Conservation (phyloP, 2,113 vertebrate species). For the Oreocharis arfaki region DNA sequence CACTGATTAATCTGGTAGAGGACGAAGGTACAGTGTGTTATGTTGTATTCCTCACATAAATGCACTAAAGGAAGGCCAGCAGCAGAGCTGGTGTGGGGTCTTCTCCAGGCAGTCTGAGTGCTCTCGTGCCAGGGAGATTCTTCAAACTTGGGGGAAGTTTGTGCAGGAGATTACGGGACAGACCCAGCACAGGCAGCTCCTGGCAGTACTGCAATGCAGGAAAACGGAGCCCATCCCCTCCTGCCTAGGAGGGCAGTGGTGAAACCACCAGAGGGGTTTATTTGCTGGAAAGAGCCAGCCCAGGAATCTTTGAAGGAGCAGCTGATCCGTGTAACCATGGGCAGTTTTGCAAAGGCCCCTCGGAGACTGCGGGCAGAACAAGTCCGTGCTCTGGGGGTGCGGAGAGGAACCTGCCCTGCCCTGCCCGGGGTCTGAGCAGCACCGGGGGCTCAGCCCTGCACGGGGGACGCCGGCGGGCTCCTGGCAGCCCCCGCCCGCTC, state of each 20-base stretch:
- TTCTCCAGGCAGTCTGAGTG: constrained; percentile 39
- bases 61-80: neutral
- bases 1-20: neutral
- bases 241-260: rapidly evolving
- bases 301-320: neutral
- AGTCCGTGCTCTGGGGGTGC: neutral
- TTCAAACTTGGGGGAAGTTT: neutral
- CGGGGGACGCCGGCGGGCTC: neutral
- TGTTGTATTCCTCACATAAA: neutral
- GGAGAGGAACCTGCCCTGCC: neutral
- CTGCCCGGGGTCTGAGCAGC: too few relatives aligned
- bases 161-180: constrained; percentile 37
- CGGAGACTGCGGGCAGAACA: rapidly evolving
- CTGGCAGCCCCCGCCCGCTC: rapidly evolving
- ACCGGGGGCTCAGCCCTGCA: neutral
- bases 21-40: neutral
- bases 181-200: constrained; percentile 21
- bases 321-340: neutral
- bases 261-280: neutral
- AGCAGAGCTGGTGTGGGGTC: constrained; percentile 22
- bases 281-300: neutral
- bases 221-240: neutral
- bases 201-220: constrained; percentile 35
- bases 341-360: neutral
- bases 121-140: neutral